Evolutionary conservation across 1,140 invertebrate genomes (phyloP), one percentile per base, ranked within the genome.

Genomic region (Musca vetustissima): DNA sequence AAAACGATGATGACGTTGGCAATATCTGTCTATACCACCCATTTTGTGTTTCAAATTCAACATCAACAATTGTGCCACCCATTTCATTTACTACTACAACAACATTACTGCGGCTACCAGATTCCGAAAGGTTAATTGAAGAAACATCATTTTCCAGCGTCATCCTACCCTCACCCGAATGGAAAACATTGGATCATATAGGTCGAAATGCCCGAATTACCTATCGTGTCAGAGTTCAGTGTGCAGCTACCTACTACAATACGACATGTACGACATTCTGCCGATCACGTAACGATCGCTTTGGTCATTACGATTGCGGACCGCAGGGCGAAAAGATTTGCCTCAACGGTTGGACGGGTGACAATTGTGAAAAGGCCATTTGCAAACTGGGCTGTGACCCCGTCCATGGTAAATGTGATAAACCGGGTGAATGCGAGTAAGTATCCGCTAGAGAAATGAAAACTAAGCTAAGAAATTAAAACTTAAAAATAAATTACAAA

Each of bases 201-300:
- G 91, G 91, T 69, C 86, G 84, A 61, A 88, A 88, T 72, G 91
- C 91, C 25, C 86, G 90, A 71, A 85, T 98, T 67, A 90, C 90
- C 14, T 97, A 96, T 85, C 87, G 92, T 76, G 94, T 96, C 78
- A 89, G 96, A 66, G 95, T 98, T 24, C 88, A 91, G 74, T 98
- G 97, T 85, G 89, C 93, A 81, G 88, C 88, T 74, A 91, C 97
- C 85, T 98, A 98, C 84, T 98, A 96, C 87, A 97, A 97, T 79
- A 90, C 93, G 73, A 95, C 93, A 55, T 98, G 96, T 86, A 94
- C 93, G 73, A 95, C 93, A 78, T 92, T 96, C 79, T 98, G 96
- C 85, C 87, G 93, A 66, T 91, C 95, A 59, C 86, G 95, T 57
- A 90, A 98, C 85, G 96, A 98, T 85, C 90, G 91, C 78, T 97